Evolutionary conservation across 2,888 invertebrate species (phyloP), one percentile per base, ranked within the genome.

Genomic region (Phalera bucephala): DNA sequence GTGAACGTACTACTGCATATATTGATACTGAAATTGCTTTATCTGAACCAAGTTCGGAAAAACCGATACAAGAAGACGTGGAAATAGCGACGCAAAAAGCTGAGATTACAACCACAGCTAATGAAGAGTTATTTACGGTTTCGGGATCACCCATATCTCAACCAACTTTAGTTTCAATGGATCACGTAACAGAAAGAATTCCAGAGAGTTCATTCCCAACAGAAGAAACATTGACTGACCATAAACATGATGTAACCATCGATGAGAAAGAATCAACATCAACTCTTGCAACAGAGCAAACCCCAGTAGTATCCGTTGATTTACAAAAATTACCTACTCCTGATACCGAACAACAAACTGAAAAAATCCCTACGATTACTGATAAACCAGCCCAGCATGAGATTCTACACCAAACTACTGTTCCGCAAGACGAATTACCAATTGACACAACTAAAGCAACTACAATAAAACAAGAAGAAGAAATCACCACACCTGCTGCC

Each of bases 381-480:
- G 67, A 62, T 26, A 54, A 53, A 37, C 43, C 54, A 32, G 11
- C 28, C 2, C 40, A 51, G 33, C 25, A 42, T 8, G 41, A 48
- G 9, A 8, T 30, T 6, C 5, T 47, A 12, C 39, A 40, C 3
- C 52, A 49, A 37, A 52, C 56, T 2, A 51, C 48, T 9, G 31
- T 27, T 33, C 33, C 43, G 3, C 57, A 58, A 36, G 62, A 63
- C 15, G 56, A 55, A 30, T 33, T 38, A 36, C 44, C 43, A 36
- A 40, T 45, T 25, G 33, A 10, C 14, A 19, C 44, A 23, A 36
- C 50, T 25, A 38, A 45, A 12, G 19, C 31, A 13, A 46, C 46
- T 44, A 42, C 48, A 25, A 43, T 40, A 35, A 51, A 45, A 30
- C 52, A 64, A 39, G 62, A 52, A 34, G 55, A 64, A 39, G 60